Evolutionary conservation across 2,888 invertebrate genomes (phyloP), one percentile per base, ranked within the genome.

Genomic region (Papilio elwesi): DNA sequence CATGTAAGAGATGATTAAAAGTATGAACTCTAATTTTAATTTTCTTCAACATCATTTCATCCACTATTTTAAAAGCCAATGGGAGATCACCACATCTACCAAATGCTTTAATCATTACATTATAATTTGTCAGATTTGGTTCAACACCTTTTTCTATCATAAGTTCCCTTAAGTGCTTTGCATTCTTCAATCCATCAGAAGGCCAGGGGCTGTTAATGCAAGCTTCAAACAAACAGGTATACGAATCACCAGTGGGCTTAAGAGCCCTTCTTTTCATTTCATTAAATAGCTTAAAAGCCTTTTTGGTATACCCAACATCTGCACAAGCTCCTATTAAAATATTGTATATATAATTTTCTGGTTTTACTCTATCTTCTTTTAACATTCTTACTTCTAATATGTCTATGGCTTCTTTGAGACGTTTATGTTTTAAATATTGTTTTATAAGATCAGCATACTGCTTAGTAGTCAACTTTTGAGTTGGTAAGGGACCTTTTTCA

Each of bases 51-150:
- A 94, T 82, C 97, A 98, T 97, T 93, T 98, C 97, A 91, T 99
- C 98, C 2, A 96, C 97, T 72, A 98, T 86, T 83, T 94, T 85
- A 87, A 98, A 98, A 0, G 98, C 97, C 52, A 95, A 96, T 73
- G 95, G 83, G 16, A 98, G 85, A 85, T 98, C 97, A 0, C 97
- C 97, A 88, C 97, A 97, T 74, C 96, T 94, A 0, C 98, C 98
- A 91, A 97, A 99, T 1, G 98, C 97, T 93, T 98, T 98, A 49
- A 98, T 97, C 96, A 98, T 97, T 5, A 97, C 95, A 93, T 98
- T 96, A 83, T 97, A 98, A 82, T 97, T 97, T 9, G 96, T 95
- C 0, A 95, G 86, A 84, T 97, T 98, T 5, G 97, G 95, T 76
- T 95, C 93, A 76, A 95, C 90, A 9, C 95, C 94, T 80, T 96